Base-by-base conservation (phyloP, 1,140 invertebrate genomes). In the Conopomorpha cramerella region DNA sequence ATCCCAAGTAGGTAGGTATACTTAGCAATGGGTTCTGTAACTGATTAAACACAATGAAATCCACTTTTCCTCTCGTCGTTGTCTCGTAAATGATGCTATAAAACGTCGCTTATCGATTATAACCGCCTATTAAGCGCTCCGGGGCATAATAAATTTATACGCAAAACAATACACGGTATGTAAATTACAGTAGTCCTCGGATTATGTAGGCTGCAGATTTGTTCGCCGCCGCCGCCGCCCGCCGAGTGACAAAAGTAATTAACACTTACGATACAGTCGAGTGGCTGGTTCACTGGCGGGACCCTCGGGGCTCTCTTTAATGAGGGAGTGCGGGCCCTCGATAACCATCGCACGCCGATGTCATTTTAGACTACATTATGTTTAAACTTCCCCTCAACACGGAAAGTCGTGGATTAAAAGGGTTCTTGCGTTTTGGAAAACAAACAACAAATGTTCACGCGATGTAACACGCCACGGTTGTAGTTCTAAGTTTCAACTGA, bases 21-120 rank as follows among this genome's bases (percentile, higher is more conserved):
- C 39, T 46, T 51, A 53, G 46, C 45, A 51, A 56, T 51, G 51
- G 56, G 52, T 64, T 50, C 58, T 50, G 65, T 50, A 55, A 58
- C 66, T 64, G 70, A 74, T 70, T 66, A 61, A 65, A 51, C 58
- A 66, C 58, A 72, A 68, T 67, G 61, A 62, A 58, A 71, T 67
- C 64, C 52, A 42, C 49, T 51, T 46, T 45, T 58, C 54, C 62
- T 55, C 54, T 57, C 51, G 51, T 42, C 46, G 59, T n/a, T n/a
- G n/a, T n/a, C 55, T 51, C 51, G 64, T 68, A 68, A 71, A 71
- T 68, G 66, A 66, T 66, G 68, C 57, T 57, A 68, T 73, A 70
- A 73, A 63, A 63, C 55, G 56, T 52, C 54, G 57, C 62, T 67
- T 74, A 68, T 71, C 60, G 62, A 67, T 57, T 67, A n/a, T 60